Base-by-base conservation (phyloP, 2,797 vertebrate species). In the Enteromius afrohamiltoni region DNA sequence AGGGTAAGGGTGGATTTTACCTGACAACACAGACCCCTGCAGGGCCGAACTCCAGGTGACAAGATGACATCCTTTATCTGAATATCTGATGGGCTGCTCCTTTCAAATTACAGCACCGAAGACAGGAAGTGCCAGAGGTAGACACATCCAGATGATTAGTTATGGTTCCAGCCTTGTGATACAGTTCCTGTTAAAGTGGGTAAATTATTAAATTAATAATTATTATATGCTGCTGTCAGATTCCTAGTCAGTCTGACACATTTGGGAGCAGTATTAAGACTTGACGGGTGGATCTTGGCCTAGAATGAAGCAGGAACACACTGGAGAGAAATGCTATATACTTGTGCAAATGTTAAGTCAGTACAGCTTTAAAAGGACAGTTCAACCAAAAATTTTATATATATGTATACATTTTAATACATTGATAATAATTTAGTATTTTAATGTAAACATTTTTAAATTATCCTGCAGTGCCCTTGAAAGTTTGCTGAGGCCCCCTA, bases 31-130 rank as follows among this genome's bases (percentile, higher is more conserved):
- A 76, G 53, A 78, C 29, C 76, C 60, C 80, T 77, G 69, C 65
- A 85, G 73, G 8, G 62, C 69, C 8, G 17, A 80, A 58, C 73
- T 77, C 60, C 40, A 85, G 67, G 55, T 76, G 87, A 85, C 80
- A 88, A 69, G 53, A 83, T 83, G 80, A 86, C 53, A 53, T 71
- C 71, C 78, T 67, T 86, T 86, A 85, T 65, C 83, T 76, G 79
- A 81, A 81, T 80, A 84, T 83, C 83, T 82, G 60, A 86, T 67
- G 64, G 42, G 51, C 47, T 40, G 79, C 73, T 86, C 67, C 47
- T 75, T 53, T 87, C 71, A 68, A 21, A 67, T 23, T 73, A 64
- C 65, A 80, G 49, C n/a, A 60, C 29, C 47, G 31, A 40, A 78
- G 83, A 85, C 23, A 47, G 80, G 71, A 86, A 85, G 74, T 76